Percentiles rank a stretch among this genome's conserved stretches.
Conservation (phyloP, 2,888 invertebrate genomes). For the Hypercompe scribonia region DNA sequence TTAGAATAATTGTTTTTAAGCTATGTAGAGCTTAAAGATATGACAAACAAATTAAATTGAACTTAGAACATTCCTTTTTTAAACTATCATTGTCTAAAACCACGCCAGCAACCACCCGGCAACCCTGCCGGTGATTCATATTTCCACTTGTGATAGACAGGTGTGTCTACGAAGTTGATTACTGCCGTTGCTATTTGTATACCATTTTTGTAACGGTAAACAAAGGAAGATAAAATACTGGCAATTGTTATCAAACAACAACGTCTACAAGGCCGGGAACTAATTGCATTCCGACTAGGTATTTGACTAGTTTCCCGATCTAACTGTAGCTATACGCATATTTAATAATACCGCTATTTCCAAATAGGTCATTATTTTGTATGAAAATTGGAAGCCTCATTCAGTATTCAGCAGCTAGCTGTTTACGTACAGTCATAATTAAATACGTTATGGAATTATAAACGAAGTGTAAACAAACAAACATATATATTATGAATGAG, state of each 20-base stretch:
- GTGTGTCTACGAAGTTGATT: neutral
- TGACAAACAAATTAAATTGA: no score
- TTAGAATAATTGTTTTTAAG: no score
- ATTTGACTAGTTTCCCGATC: neutral
- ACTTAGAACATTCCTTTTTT: no score
- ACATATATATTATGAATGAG: neutral
- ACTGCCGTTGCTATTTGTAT: slow-evolving; percentile 5
- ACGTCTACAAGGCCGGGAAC: neutral
- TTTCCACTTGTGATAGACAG: neutral
- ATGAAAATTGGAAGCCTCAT: neutral
- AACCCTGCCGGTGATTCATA: neutral
- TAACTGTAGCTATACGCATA: neutral
- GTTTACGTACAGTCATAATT: neutral
- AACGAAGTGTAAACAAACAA: neutral
- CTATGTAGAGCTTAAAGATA: no score
- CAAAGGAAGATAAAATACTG: neutral
- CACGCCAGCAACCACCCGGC: no score
- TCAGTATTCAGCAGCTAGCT: neutral
- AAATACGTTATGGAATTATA: neutral
- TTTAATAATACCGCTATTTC: neutral
- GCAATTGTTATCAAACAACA: neutral
- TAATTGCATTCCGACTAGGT: neutral
- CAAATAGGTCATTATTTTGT: neutral
- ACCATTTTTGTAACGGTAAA: slow-evolving; percentile 7
- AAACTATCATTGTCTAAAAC: neutral